Percentiles rank a stretch among this genome's conserved stretches.
Evolutionary conservation across 2,113 vertebrate species (phyloP).

Genomic region (Datnioides undecimradiatus): DNA sequence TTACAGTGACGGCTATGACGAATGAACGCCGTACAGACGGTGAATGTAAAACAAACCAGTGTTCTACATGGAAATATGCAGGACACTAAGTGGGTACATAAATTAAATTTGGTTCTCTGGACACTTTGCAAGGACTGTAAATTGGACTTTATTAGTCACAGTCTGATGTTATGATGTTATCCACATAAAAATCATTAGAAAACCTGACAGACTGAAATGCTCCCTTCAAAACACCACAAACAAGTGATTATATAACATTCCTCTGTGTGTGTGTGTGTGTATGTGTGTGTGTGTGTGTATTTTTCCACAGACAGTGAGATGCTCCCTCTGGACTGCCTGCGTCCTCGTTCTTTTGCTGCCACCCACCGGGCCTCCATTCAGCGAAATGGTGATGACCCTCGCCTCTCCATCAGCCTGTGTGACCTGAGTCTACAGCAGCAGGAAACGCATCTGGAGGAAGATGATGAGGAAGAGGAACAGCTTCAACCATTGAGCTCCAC

Average conservation of each 20-base stretch:
- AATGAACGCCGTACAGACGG: constrained; percentile 43
- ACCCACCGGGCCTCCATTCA: constrained; percentile 87
- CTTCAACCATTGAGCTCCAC: constrained; percentile 77
- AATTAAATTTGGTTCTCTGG: constrained; percentile 1
- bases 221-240: constrained; percentile 14
- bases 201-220: constrained; percentile 10
- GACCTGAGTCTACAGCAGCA: constrained; percentile 89
- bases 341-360: constrained; percentile 89
- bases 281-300: too few relatives aligned
- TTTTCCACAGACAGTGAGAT: constrained; percentile 90
- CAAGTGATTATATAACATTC: constrained; percentile 37
- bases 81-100: constrained; percentile 31
- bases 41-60: constrained; percentile 47
- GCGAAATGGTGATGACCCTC: constrained; percentile 86
- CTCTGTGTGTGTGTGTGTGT: constrained; percentile 16
- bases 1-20: constrained; percentile 52
- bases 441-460: constrained; percentile 64
- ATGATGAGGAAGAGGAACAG: constrained; percentile 85
- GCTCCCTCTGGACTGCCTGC: constrained; percentile 88
- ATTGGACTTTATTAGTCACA: background rate
- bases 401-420: constrained; percentile 91
- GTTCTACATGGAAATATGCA: constrained; percentile 17
- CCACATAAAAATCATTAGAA: background rate
- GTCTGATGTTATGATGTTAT: background rate
- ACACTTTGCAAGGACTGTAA: constrained; percentile 15